These are phyloP conservation scores for Melanotaenia duboulayi DNA, from an alignment of 2,113 vertebrate genomes.

Conservation along the genomic window DNA sequence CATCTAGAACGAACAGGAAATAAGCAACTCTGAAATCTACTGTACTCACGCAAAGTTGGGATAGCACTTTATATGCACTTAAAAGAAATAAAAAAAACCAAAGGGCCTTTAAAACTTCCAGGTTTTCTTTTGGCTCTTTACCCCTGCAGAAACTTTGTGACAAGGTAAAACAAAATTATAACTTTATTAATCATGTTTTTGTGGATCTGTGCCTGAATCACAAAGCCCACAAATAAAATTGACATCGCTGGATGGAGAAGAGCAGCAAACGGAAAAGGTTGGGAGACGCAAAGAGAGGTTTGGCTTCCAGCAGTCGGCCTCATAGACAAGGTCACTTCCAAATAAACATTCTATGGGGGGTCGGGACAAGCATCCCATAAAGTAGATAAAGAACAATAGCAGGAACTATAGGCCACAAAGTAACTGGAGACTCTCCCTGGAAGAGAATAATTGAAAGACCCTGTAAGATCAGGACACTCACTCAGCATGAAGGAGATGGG, in stretches of 20 bases:
- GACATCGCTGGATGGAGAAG: slow-evolving; percentile 58
- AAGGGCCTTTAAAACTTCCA: slow-evolving; percentile 39
- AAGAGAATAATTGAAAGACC: slow-evolving; percentile 79
- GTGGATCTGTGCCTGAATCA: slow-evolving; percentile 4
- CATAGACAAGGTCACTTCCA: slow-evolving; percentile 82
- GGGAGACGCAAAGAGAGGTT: slow-evolving; percentile 67
- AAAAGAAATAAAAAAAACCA: too few relatives aligned
- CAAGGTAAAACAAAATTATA: slow-evolving; percentile 41
- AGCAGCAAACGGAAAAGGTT: slow-evolving; percentile 68
- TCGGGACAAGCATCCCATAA: slow-evolving; percentile 83
- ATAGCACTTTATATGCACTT: slow-evolving; percentile 20
- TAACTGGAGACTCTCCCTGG: slow-evolving; percentile 84
- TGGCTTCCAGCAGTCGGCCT: slow-evolving; percentile 65
- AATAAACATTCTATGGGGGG: slow-evolving; percentile 75
- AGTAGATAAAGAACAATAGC: slow-evolving; percentile 93
- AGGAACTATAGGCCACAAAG: slow-evolving; percentile 87
- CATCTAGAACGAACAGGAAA: slow-evolving; percentile 56
- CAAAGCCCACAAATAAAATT: slow-evolving; percentile 11
- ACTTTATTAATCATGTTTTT: background rate
- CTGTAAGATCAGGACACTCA: slow-evolving; percentile 66
- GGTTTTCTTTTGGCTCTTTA: slow-evolving; percentile 28
- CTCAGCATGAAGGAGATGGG: slow-evolving; percentile 65
- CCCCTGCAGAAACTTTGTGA: slow-evolving; percentile 29
- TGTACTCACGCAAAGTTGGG: slow-evolving; percentile 29
- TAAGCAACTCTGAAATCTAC: slow-evolving; percentile 14